These are phyloP conservation scores for Sebastes umbrosus DNA, from an alignment of 2,797 vertebrate species.

Conservation along the genomic window DNA sequence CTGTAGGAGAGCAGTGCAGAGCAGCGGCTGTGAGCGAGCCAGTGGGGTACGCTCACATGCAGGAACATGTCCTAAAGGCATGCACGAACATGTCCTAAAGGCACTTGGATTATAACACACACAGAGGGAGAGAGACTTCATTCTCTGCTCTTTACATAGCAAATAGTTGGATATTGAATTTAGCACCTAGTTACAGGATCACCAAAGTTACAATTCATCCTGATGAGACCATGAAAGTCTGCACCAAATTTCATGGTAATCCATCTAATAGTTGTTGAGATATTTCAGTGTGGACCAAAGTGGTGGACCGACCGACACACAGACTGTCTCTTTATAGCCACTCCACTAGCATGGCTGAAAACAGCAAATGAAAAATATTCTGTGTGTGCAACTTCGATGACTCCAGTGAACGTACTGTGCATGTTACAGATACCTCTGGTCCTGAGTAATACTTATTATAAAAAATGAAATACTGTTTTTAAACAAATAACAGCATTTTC, in stretches of 20 bases:
- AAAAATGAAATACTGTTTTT: not conserved
- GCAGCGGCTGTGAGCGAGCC: no score
- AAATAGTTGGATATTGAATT: no score
- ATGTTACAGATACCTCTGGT: not conserved
- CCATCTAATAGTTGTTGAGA: not conserved
- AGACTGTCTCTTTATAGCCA: not conserved
- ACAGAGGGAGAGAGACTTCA: no score
- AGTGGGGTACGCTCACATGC: no score
- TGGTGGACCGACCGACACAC: not conserved
- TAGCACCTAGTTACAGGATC: not conserved
- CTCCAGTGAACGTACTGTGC: not conserved
- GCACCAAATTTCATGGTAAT: not conserved
- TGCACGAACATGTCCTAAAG: no score
- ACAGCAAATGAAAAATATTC: not conserved
- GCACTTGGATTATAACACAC: no score
- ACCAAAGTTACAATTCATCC: not conserved
- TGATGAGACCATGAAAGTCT: not conserved
- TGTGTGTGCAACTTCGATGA: not conserved
- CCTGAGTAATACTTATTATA: not conserved
- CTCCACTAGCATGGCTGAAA: not conserved
- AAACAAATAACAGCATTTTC: conserved; percentile 1
- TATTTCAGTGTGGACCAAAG: not conserved
- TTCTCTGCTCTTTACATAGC: no score
- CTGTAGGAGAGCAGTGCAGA: no score
- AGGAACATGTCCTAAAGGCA: no score